A percentile compares a stretch with the other conserved stretches of the same genome.
Evolutionary conservation across 30 jellyfish, hydroid and myxozoan species (phyloP).

Genomic region (Cassiopea xamachana): DNA sequence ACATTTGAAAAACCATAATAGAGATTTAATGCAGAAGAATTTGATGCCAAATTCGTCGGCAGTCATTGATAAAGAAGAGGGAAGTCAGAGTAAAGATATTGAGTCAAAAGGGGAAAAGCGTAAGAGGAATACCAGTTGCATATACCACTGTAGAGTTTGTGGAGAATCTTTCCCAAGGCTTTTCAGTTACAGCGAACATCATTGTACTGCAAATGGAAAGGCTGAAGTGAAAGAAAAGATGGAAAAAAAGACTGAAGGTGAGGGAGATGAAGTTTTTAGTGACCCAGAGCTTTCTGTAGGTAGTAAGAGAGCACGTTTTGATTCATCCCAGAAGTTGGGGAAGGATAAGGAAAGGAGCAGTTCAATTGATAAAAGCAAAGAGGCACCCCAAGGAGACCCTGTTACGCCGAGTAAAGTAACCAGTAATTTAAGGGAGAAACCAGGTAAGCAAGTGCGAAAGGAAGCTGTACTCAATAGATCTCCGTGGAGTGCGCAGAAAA

Average conservation of each 20-base stretch:
- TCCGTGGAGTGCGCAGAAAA: not conserved
- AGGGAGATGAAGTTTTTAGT: not conserved
- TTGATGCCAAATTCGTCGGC: not conserved
- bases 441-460: not conserved
- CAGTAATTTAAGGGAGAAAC: not conserved
- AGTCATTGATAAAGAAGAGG: not conserved
- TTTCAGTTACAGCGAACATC: constrained; percentile 52
- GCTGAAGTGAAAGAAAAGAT: not conserved
- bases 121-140: constrained; percentile 46
- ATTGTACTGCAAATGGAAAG: not conserved
- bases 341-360: not conserved
- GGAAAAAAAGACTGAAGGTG: not conserved
- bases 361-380: not conserved
- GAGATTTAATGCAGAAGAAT: not conserved
- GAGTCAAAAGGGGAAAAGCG: not conserved
- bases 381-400: not conserved
- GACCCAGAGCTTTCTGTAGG: not conserved
- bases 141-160: constrained; percentile 63
- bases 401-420: not conserved
- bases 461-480: not conserved
- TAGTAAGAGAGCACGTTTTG: not conserved
- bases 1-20: constrained; percentile 33
- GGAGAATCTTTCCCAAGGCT: constrained; percentile 65
- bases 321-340: not conserved
- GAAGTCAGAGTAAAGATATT: not conserved